Evolutionary conservation across 2,888 invertebrate species (phyloP), one percentile per base, ranked within the genome.

Genomic region (Panopea generosa): DNA sequence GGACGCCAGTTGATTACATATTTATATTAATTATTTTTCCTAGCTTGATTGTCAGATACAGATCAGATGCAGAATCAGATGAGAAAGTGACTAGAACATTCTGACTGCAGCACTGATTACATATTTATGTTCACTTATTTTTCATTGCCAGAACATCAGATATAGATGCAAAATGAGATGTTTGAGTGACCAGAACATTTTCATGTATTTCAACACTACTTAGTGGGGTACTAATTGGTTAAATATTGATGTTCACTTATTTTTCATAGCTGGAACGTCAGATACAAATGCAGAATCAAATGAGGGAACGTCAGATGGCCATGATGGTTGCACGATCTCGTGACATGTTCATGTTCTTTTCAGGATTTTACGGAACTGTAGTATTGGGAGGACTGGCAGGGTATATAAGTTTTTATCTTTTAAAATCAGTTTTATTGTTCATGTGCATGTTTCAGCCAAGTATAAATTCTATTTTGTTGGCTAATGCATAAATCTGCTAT

Each of bases 101-200:
- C n/a, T n/a, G n/a, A n/a, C n/a, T n/a, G n/a, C n/a, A n/a, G n/a
- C 33, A 33, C 33, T 33, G 33, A 11, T 7, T 4, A 11, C 33
- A 33, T 33, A 33, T 33, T 33, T 33, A 7, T 33, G 11, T 33
- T 33, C 11, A 33, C 33, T 33, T 33, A 33, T 33, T 33, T 33
- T 33, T 70, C 67, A 49, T 76, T 93, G 96, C 94, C 96, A 94
- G 96, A 96, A 89, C 94, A 96, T 73, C 96, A 96, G 93, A 95
- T 96, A 82, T 96, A 96, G 90, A 94, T 96, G 94, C 95, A 95
- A 91, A 95, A 96, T 92, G 96, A 96, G 92, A 95, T 96, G 93
- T 94, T 96, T 88, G 96, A 96, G 90, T 93, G 96, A 75, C 94
- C n/a, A n/a, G n/a, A n/a, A n/a, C n/a, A n/a, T n/a, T n/a, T n/a